Evolutionary conservation across 2,888 invertebrate genomes (phyloP), one percentile per base, ranked within the genome.

Genomic region (Eudasyphora cyanicolor): DNA sequence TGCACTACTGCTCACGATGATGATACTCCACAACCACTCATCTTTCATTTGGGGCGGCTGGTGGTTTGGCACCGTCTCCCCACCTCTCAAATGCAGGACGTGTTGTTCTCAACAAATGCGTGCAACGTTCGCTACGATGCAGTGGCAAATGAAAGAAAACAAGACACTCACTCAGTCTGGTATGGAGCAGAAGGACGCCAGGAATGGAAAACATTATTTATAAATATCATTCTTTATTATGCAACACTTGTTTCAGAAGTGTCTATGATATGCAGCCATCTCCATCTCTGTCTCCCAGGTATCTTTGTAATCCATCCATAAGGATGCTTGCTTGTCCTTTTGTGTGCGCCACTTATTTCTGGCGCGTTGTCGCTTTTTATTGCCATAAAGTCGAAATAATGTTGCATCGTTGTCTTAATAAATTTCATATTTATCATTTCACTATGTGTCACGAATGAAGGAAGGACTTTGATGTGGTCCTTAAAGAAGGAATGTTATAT

Each of bases 171-270:
- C n/a, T n/a, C n/a, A 62, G 75, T 75, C 62, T 42, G 42, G 74
- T 75, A 14, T 60, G 54, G n/a, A 17, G 60, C 64, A 38, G 67
- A 71, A 60, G 75, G 38, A 19, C 54, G 79, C n/a, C n/a, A n/a
- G n/a, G n/a, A 54, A 35, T 71, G 45, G 17, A 79, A 38, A 71
- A 21, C 57, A 29, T 76, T 79, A 79, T 82, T 82, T 82, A 76
- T 76, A 64, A 78, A 64, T 79, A 21, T 67, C 67, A 21, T 71
- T 35, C 62, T 82, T 74, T 79, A 76, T 76, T 76, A 82, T 82
- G 82, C 82, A 79, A 79, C 82, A 76, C 79, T 82, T 82, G 82
- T 67, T 79, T 51, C 76, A 70, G 54, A 70, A 81, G 82, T 42
- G 67, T 67, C 67, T 67, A 67, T 67, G 67, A 67, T 21, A 67